Evolutionary conservation across 2,888 invertebrate species (phyloP), one percentile per base, ranked within the genome.

Genomic region (Heteromyza rotundicornis): DNA sequence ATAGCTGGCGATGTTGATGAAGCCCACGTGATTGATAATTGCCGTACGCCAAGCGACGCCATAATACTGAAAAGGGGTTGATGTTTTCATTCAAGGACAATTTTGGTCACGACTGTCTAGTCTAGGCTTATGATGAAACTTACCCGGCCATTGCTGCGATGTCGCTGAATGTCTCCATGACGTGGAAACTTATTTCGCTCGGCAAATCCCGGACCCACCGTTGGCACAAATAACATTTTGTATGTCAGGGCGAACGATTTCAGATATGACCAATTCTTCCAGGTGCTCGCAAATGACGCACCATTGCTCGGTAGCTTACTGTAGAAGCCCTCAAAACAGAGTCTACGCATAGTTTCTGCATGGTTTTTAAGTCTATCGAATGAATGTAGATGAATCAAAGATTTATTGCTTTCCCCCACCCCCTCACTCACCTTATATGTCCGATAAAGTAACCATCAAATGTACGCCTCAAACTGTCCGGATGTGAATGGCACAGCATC

Each of bases 171-270:
- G 59, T 81, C 80, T 0, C 80, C 81, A 52, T 81, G 80, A 0
- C 81, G 74, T 7, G 82, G 79, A 62, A 80, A 76, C 69, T 86
- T 87, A 72, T 86, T 85, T 1, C 88, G 87, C 70, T 90, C 90
- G 5, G 88, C 85, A 78, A 89, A 91, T 19, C 91, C 91, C 1
- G 90, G 90, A 1, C 89, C 89, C 8, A 90, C 86, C 17, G 89
- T 89, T 12, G 90, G 90, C 60, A 89, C 85, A 75, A 91, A 91
- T 3, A 88, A 70, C 68, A 89, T 82, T 62, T 84, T 84, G 70
- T 87, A 87, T 65, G 86, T 86, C 35, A 83, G 76, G 0, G 88
- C 87, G 76, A 86, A 88, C 53, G 84, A 86, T 74, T 82, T 85
- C 12, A 86, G 74, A 76, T 84, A 84, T 65, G 82, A 82, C 87